These are phyloP conservation scores for Panthera uncia DNA, from an alignment of 2,113 vertebrate species.

Conservation along the genomic window DNA sequence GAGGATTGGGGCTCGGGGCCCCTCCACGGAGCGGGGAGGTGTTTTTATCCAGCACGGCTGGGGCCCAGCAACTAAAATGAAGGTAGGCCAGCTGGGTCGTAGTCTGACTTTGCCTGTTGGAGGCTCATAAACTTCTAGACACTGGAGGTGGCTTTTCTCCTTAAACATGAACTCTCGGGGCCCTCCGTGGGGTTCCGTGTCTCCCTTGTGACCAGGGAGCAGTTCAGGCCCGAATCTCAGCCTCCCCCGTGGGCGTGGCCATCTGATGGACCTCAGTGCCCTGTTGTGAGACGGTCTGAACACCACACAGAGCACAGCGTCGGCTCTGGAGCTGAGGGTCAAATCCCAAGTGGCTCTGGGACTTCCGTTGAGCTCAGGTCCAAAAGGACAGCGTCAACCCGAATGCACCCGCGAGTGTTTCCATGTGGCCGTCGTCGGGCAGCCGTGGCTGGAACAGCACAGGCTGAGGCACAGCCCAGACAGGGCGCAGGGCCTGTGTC, in stretches of 20 bases:
- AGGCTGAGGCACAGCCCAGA: no score
- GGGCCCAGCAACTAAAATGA: neutral
- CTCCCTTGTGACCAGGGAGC: neutral
- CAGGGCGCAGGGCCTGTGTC: no score
- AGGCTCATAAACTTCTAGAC: neutral
- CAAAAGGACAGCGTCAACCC: neutral
- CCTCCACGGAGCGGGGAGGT: neutral
- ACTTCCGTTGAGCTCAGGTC: accelerated
- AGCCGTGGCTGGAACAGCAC: no score
- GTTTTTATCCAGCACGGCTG: neutral
- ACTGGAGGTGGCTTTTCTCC: neutral
- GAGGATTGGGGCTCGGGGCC: accelerated
- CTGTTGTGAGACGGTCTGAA: neutral
- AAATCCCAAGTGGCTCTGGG: no score
- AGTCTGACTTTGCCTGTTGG: neutral
- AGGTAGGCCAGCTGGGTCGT: neutral
- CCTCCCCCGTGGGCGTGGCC: neutral
- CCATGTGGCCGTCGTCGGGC: accelerated
- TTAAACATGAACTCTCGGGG: neutral
- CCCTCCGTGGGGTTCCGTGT: no score
- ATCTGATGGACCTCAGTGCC: accelerated
- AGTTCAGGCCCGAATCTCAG: neutral
- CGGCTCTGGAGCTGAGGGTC: neutral
- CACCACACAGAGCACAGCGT: accelerated
- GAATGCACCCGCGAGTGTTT: accelerated